Percentiles rank a stretch among this genome's conserved stretches.
These are phyloP conservation scores for Drosophila cracens DNA, from an alignment of 2,888 invertebrate genomes.

Conservation along the genomic window DNA sequence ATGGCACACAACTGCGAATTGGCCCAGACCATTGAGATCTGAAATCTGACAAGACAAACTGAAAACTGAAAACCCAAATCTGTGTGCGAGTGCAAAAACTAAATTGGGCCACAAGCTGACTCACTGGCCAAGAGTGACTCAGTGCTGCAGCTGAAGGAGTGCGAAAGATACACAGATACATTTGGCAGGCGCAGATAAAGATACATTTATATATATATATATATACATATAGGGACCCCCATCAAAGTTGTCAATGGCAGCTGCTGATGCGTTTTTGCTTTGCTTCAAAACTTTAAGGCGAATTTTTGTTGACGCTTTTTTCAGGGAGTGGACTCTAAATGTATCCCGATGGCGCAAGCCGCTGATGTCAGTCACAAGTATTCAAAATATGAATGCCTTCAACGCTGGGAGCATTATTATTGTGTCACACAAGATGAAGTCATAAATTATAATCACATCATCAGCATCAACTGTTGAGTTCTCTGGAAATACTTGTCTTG, in stretches of 20 bases:
- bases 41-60: neutral
- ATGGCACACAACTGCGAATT: slow-evolving; percentile 3
- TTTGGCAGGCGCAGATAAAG: neutral
- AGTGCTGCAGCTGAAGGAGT: slow-evolving; percentile 3
- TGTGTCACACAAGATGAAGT: neutral
- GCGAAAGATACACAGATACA: slow-evolving; percentile 1
- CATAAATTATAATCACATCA: neutral
- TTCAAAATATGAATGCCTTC: neutral
- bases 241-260: slow-evolving; percentile 32
- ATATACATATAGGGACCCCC: slow-evolving; percentile 4
- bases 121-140: slow-evolving; percentile 29
- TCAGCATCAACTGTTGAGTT: neutral
- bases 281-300: neutral
- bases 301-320: slow-evolving; percentile 12
- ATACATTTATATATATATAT: neutral
- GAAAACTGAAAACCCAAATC: slow-evolving; percentile 3
- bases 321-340: slow-evolving; percentile 15
- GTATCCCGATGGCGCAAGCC: slow-evolving; percentile 12
- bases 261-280: slow-evolving; percentile 26
- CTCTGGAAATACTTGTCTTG: neutral
- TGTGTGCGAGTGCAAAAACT: slow-evolving; percentile 11
- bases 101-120: slow-evolving; percentile 28
- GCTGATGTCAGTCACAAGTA: slow-evolving; percentile 30
- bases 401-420: neutral
- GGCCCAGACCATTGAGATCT: neutral